Evolutionary conservation across 2,113 vertebrate species (phyloP).

Genomic region (Hippocampus comes): DNA sequence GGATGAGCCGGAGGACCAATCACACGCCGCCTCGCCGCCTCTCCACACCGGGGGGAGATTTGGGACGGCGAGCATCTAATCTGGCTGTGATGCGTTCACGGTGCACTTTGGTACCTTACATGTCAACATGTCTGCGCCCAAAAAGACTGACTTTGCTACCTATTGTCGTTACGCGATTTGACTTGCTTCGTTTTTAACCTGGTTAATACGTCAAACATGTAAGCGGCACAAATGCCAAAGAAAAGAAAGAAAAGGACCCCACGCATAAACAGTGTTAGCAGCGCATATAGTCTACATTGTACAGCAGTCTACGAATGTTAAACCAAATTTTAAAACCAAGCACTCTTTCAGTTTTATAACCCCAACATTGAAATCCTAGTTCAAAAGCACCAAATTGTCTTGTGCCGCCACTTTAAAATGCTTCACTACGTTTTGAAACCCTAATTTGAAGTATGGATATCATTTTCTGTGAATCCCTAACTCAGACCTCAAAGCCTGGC

Average conservation of each 20-base stretch:
- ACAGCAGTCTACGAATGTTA: neutral
- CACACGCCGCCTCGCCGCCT: slow-evolving; percentile 57
- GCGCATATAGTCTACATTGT: too few species aligned
- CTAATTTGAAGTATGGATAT: too few species aligned
- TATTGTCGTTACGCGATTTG: neutral
- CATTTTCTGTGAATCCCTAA: too few species aligned
- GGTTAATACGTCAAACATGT: neutral
- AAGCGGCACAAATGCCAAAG: neutral
- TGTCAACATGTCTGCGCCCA: slow-evolving; percentile 5
- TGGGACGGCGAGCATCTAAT: slow-evolving; percentile 64
- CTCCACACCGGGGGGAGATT: slow-evolving; percentile 32
- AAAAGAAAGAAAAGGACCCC: too few species aligned
- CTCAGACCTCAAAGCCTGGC: too few species aligned
- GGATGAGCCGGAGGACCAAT: slow-evolving; percentile 79
- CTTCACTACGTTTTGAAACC: too few species aligned
- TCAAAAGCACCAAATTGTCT: neutral
- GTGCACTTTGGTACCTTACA: neutral
- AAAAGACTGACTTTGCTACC: neutral
- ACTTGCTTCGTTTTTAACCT: neutral
- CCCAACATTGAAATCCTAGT: neutral
- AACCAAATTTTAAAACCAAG: neutral
- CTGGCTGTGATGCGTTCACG: slow-evolving; percentile 16
- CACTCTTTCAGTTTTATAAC: neutral
- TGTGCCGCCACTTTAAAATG: too few species aligned
- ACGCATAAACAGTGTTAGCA: too few species aligned